Evolutionary conservation across 2,797 vertebrate genomes (phyloP).

Genomic region (Monodelphis domestica): DNA sequence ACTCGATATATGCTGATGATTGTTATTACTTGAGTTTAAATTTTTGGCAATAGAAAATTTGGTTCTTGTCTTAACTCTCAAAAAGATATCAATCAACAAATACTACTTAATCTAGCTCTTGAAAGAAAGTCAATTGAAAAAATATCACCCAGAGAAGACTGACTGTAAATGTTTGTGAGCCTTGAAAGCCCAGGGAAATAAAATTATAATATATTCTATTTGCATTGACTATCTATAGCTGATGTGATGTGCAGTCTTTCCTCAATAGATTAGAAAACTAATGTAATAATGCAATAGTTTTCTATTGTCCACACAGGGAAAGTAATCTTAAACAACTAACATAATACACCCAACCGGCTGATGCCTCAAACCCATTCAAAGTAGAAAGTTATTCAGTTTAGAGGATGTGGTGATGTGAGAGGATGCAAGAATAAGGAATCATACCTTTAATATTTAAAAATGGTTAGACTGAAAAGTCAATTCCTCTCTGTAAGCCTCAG

Average conservation of each 20-base stretch:
- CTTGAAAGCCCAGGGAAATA: slow-evolving; percentile 50
- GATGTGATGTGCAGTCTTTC: slow-evolving; percentile 22
- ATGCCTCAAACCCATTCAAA: neutral
- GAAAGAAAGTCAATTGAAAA: slow-evolving; percentile 49
- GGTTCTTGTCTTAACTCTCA: slow-evolving; percentile 19
- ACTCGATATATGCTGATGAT: neutral
- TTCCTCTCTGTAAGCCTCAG: neutral
- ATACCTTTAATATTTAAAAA: neutral
- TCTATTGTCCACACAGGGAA: slow-evolving; percentile 1
- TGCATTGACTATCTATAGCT: slow-evolving; percentile 40
- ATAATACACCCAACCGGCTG: neutral
- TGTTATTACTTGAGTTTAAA: neutral
- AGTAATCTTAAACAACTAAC: slow-evolving; percentile 21
- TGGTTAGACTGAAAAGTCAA: neutral
- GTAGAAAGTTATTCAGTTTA: neutral
- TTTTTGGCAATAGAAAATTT: slow-evolving; percentile 23
- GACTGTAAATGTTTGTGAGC: slow-evolving; percentile 55
- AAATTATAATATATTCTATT: slow-evolving; percentile 49
- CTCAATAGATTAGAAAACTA: slow-evolving; percentile 35
- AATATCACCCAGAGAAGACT: slow-evolving; percentile 48
- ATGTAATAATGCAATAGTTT: neutral
- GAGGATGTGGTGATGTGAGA: neutral
- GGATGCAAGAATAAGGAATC: neutral
- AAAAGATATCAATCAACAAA: slow-evolving; percentile 38
- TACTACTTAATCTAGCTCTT: slow-evolving; percentile 30